Percentiles rank a stretch among this genome's conserved stretches.
Evolutionary conservation across 2,797 vertebrate species (phyloP).

Genomic region (Jordanella pulchra): DNA sequence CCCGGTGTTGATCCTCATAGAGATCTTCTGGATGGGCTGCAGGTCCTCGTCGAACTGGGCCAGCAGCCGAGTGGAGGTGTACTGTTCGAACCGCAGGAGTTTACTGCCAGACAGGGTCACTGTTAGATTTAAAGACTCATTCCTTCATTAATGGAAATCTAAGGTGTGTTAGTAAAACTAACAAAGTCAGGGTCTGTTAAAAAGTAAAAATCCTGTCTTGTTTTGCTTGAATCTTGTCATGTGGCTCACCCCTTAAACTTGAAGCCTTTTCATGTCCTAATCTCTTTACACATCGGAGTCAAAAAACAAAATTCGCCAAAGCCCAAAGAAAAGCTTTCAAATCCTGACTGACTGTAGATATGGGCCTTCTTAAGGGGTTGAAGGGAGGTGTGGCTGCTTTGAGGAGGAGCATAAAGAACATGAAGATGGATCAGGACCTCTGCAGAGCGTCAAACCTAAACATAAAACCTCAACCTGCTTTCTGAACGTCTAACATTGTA

Average conservation of each 20-base stretch:
- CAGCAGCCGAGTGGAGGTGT: slow-evolving; percentile 79
- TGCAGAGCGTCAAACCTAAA: no score
- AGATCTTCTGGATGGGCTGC: slow-evolving; percentile 79
- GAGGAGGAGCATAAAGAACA: not conserved
- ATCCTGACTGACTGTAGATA: not conserved
- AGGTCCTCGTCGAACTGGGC: slow-evolving; percentile 82
- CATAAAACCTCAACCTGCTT: no score
- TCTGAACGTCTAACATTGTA: not conserved
- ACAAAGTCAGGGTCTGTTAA: not conserved
- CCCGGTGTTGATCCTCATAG: slow-evolving; percentile 76
- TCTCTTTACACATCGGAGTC: not conserved
- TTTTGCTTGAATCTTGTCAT: no score
- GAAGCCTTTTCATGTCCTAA: not conserved
- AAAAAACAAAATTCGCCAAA: no score
- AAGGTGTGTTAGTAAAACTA: no score
- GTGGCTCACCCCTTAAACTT: no score
- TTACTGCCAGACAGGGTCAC: slow-evolving; percentile 60
- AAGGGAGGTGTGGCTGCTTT: not conserved
- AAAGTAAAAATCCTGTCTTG: not conserved
- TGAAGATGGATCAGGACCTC: not conserved
- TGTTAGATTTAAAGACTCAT: not conserved
- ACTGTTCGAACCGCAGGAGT: slow-evolving; percentile 77
- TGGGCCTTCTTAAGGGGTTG: not conserved
- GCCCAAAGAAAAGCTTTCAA: not conserved
- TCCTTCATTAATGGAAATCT: not conserved